Evolutionary conservation across 2,888 invertebrate species (phyloP).

Genomic region (Spilarctia lutea): DNA sequence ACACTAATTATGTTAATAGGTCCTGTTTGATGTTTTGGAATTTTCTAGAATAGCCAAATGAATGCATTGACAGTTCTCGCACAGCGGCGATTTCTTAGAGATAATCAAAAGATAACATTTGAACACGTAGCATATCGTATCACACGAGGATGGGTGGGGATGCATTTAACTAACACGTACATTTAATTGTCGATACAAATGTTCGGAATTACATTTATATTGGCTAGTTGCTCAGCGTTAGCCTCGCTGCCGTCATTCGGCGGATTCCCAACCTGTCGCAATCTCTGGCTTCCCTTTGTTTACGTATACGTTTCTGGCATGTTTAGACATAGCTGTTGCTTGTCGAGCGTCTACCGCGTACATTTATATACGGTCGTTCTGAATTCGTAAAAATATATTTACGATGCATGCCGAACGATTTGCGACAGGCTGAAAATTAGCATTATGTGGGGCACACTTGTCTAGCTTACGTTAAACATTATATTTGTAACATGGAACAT

Average conservation of each 20-base stretch:
- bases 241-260: conserved; percentile 31
- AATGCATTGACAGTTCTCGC: conserved; percentile 60
- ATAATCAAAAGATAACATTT: conserved; percentile 66
- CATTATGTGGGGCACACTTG: conserved; percentile 51
- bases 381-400: conserved; percentile 39
- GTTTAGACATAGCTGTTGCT: conserved; percentile 18
- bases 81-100: conserved; percentile 55
- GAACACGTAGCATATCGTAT: conserved; percentile 79
- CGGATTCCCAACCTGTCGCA: conserved; percentile 40
- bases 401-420: conserved; percentile 29
- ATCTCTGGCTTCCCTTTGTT: conserved; percentile 35
- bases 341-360: conserved; percentile 13
- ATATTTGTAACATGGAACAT: conserved; percentile 60
- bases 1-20: conserved; percentile 79
- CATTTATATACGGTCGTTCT: conserved; percentile 21
- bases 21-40: conserved; percentile 73
- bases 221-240: conserved; percentile 39
- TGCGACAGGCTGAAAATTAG: conserved; percentile 46
- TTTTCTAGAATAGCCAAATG: conserved; percentile 63
- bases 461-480: conserved; percentile 57
- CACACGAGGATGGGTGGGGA: conserved; percentile 74
- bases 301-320: conserved; percentile 23
- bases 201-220: conserved; percentile 52
- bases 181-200: conserved; percentile 66
- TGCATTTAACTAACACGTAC: conserved; percentile 61